Base-by-base conservation (phyloP, 2,888 invertebrate genomes). In the Dromius quadrimaculatus region DNA sequence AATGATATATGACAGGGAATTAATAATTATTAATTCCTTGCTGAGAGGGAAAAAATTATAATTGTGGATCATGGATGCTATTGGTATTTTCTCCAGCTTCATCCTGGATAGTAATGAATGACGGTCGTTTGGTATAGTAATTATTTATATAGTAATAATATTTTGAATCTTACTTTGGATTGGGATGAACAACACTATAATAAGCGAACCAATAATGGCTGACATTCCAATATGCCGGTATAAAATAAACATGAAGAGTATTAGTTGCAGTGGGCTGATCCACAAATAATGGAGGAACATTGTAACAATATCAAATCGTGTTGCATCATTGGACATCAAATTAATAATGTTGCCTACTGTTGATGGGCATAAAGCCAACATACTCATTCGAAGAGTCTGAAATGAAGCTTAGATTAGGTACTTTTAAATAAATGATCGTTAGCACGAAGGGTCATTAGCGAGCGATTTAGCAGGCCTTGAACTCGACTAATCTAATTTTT, bases 261-360 rank as follows among this genome's bases (percentile, higher is more conserved):
- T 75, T 1, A 88, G 86, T 79, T 91, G 88, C 1, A 90, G 75
- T 0, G 92, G 92, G 0, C 89, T 89, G 36, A 92, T 84, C 90
- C 91, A 90, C 5, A 92, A 79, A 78, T 90, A 92, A 78, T 92
- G 91, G 0, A 90, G 76, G 76, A 90, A 90, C 72, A 90, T 83
- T 17, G 88, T 84, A 5, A 88, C 87, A 75, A 89, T 82, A 78
- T 92, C 92, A 78, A 92, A 91, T 76, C 91, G 84, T 75, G 87
- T 89, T 8, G 92, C 91, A 79, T 93, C 92, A 76, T 92, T 92
- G 5, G 91, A 90, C 78, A 92, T 81, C n/a, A 92, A 82, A 80
- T 91, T 91, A 4, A 91, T 88, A 50, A 85, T 84, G 76, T 85
- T 86, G 1, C 87, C 87, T 11, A 85, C 80, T 1, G 90, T 90